These are phyloP conservation scores for Cyclopterus lumpus DNA, from an alignment of 2,797 vertebrate genomes.

Conservation along the genomic window DNA sequence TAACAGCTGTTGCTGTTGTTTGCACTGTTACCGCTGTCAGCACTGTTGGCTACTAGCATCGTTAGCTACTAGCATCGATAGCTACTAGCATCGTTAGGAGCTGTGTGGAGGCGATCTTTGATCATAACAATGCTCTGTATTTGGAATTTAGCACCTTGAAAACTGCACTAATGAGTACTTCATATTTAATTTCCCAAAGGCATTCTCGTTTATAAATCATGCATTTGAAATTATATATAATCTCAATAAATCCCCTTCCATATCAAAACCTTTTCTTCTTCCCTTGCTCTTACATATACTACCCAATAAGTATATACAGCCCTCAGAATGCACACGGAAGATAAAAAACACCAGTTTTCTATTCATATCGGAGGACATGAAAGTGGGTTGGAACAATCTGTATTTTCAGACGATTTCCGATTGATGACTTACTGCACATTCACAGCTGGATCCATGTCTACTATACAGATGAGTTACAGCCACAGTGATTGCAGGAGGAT, in stretches of 20 bases:
- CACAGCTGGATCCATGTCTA: conserved; percentile 1
- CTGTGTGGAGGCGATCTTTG: no score
- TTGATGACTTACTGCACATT: conserved; percentile 19
- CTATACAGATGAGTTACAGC: conserved; percentile 11
- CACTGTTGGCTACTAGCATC: no score
- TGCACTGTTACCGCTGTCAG: no score
- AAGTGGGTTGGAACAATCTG: neutral
- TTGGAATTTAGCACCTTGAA: neutral
- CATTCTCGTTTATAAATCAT: neutral
- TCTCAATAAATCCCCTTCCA: neutral
- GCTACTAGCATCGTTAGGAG: no score
- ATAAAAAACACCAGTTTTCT: neutral
- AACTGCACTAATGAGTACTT: neutral
- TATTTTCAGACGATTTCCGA: neutral
- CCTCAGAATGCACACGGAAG: neutral
- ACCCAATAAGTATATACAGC: neutral
- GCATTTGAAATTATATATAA: neutral
- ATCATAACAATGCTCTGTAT: no score
- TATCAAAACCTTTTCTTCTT: neutral
- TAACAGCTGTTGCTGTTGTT: no score
- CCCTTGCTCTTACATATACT: neutral
- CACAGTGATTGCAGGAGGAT: conserved; percentile 34
- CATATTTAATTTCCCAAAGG: neutral
- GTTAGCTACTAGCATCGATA: no score
- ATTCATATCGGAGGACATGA: neutral